Conservation (phyloP, 2,888 invertebrate genomes). For the Drosophila paramelanica region DNA sequence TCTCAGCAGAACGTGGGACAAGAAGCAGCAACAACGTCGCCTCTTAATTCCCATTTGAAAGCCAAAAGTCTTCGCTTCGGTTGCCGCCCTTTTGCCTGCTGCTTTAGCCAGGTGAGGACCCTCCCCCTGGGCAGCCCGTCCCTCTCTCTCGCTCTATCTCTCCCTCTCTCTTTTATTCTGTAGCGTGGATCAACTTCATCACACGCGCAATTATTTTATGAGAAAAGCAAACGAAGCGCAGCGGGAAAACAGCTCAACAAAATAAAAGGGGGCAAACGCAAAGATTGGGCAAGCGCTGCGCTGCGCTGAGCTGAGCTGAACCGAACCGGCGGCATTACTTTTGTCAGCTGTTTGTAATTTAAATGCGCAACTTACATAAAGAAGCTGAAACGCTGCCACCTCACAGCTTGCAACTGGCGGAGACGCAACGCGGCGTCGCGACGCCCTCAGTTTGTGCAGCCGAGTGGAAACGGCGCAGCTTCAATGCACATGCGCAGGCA, state of each 20-base stretch:
- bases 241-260: conserved; percentile 44
- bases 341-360: conserved; percentile 79
- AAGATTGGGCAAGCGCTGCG: conserved; percentile 65
- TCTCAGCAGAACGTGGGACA: conserved; percentile 70
- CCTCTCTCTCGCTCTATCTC: neutral
- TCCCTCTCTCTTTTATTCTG: conserved; percentile 2
- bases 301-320: conserved; percentile 1
- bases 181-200: conserved; percentile 61
- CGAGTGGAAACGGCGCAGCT: conserved; percentile 75
- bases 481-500: conserved; percentile 74
- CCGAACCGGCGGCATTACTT: conserved; percentile 56
- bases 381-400: conserved; percentile 37
- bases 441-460: conserved; percentile 57
- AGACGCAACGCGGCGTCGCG: conserved; percentile 19
- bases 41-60: conserved; percentile 66
- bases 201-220: conserved; percentile 79
- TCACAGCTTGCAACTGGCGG: conserved; percentile 31
- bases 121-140: neutral
- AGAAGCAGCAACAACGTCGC: conserved; percentile 36
- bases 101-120: conserved; percentile 3
- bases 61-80: conserved; percentile 56
- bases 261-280: conserved; percentile 19
- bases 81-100: conserved; percentile 29
- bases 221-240: conserved; percentile 73
- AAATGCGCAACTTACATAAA: conserved; percentile 73